These are phyloP conservation scores for Cheilosia vulpina DNA, from an alignment of 2,888 invertebrate genomes.

Conservation along the genomic window DNA sequence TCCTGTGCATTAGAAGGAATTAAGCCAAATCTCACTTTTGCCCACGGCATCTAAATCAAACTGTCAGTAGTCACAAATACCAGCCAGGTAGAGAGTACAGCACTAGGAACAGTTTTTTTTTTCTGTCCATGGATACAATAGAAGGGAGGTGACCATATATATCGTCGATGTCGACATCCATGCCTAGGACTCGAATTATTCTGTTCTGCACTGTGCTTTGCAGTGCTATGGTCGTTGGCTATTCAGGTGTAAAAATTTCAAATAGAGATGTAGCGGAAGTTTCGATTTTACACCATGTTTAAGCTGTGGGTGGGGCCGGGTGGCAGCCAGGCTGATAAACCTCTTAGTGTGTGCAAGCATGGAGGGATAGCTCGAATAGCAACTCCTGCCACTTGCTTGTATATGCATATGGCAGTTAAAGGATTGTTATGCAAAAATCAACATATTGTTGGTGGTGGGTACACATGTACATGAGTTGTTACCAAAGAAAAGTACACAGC, in stretches of 20 bases:
- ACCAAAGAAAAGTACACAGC: slow-evolving; percentile 30
- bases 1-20: slow-evolving; percentile 60
- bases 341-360: not conserved
- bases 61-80: slow-evolving; percentile 54
- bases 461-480: slow-evolving; percentile 33
- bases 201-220: slow-evolving; percentile 6
- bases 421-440: slow-evolving; percentile 70
- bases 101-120: not conserved
- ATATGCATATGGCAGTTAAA: slow-evolving; percentile 40
- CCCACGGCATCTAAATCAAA: slow-evolving; percentile 71
- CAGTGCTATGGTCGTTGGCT: slow-evolving; percentile 40
- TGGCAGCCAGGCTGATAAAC: not conserved
- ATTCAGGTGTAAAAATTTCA: slow-evolving; percentile 64
- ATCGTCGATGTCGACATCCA: slow-evolving; percentile 28
- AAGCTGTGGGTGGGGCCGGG: slow-evolving; percentile 26
- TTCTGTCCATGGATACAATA: not conserved
- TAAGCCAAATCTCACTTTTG: slow-evolving; percentile 70
- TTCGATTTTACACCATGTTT: slow-evolving; percentile 70
- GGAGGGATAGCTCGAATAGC: not conserved
- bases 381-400: slow-evolving; percentile 10
- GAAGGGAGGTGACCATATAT: slow-evolving; percentile 7
- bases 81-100: not conserved
- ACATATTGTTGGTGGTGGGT: slow-evolving; percentile 53
- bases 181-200: slow-evolving; percentile 54
- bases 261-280: slow-evolving; percentile 63